phyloP scores from a whole-genome alignment of 1,140 invertebrate genomes.

The Hylaeus anthracinus region DNA sequence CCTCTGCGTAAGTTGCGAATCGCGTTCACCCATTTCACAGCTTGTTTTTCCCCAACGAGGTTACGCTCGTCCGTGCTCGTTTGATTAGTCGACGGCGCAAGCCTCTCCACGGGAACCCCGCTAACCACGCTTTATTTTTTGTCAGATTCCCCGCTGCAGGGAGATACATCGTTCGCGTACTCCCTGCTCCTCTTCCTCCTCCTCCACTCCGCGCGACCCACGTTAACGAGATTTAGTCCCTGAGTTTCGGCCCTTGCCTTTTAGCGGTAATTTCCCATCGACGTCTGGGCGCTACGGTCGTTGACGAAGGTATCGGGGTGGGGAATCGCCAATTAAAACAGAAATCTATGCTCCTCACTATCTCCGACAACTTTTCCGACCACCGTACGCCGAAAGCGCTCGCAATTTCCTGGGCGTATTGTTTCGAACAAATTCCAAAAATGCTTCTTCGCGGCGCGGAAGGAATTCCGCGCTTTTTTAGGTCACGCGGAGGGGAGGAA shows the following conservation, averaged over 20 bases:
- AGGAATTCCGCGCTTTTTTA: too few relatives aligned
- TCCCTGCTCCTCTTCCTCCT: too few relatives aligned
- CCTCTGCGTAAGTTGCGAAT: slow-evolving; percentile 16
- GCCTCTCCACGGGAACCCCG: neutral
- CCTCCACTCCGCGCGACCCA: too few relatives aligned
- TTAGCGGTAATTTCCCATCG: neutral
- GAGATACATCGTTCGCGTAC: too few relatives aligned
- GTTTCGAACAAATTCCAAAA: too few relatives aligned
- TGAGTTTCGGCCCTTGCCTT: neutral
- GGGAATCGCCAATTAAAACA: too few relatives aligned
- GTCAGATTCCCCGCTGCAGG: neutral
- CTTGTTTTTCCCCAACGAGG: neutral
- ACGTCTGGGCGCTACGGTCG: neutral
- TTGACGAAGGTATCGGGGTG: neutral
- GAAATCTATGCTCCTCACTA: too few relatives aligned
- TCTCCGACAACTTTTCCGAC: too few relatives aligned
- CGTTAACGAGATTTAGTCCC: slow-evolving; percentile 18
- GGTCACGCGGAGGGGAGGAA: neutral
- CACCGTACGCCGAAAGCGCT: too few relatives aligned
- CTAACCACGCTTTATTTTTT: neutral
- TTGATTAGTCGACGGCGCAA: slow-evolving; percentile 14
- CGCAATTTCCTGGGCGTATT: too few relatives aligned
- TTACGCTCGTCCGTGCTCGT: neutral
- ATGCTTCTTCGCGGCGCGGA: too few relatives aligned
- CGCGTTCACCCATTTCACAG: neutral